Base-by-base conservation (phyloP, 1,140 invertebrate species). In the Caenorhabditis brenneri region DNA sequence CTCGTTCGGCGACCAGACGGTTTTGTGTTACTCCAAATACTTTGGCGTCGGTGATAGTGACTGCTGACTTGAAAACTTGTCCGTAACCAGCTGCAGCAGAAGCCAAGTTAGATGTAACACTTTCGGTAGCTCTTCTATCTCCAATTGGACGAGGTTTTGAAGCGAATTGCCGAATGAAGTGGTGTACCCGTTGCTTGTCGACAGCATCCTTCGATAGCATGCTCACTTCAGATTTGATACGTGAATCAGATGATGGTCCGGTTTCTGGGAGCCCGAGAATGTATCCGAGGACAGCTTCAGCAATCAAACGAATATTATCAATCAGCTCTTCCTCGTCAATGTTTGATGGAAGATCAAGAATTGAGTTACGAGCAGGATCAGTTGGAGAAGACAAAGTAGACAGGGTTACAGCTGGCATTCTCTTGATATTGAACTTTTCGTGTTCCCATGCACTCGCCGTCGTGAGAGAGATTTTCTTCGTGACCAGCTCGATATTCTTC, bases 381-480 rank as follows among this genome's bases (percentile, higher is more conserved):
- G 91, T 91, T 82, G 91, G 89, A 4, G 92, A 92, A 89, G 94
- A 94, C 4, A 95, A 91, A 55, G 93, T 93, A n/a, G 96, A 97
- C 7, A 98, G 87, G 12, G 96, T 98, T 88, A 97, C 95, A 0
- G 96, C 96, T 31, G 96, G 94, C 83, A 98, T 93, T 85, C 96
- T 93, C 84, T 95, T 93, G 87, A 98, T 96, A 90, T 95, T 97
- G 91, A 95, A 99, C 19, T 65, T 83, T 91, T 99, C 97, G 90
- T 99, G 97, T 91, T 99, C 97, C 97, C 97, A 99, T 0, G 39
- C 98, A 91, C 80, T 94, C 93, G 81, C 96, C 95, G 79, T 98
- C 96, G 0, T 95, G 96, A 98, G 92, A 92, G 98, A 97, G 86
- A 99, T 98, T 92, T 98, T 99, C 91, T 98, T 98, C 89, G 98